These are phyloP conservation scores for Leucophenga maculata DNA, from an alignment of 2,888 invertebrate species.

Conservation along the genomic window DNA sequence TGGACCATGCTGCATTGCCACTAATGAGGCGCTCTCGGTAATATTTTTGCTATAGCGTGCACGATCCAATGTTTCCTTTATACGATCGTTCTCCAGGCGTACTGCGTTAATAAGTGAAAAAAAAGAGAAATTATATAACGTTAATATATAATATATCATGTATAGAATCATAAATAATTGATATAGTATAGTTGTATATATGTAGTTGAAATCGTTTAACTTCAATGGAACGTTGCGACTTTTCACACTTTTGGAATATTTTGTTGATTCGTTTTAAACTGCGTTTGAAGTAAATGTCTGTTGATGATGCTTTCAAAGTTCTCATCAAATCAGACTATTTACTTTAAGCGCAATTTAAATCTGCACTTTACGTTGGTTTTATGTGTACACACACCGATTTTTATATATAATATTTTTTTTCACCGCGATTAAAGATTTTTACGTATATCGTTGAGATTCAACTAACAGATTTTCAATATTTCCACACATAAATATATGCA, in stretches of 20 bases:
- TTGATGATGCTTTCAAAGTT: conserved; percentile 67
- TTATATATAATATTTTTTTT: neutral
- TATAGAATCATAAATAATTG: neutral
- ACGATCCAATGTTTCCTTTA: conserved; percentile 83
- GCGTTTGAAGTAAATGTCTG: conserved; percentile 71
- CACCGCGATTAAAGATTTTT: neutral
- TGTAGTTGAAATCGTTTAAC: conserved; percentile 23
- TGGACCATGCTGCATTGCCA: conserved; percentile 48
- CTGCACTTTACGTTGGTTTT: conserved; percentile 6
- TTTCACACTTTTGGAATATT: neutral
- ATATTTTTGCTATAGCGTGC: conserved; percentile 70
- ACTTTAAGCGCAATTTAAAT: conserved; percentile 70
- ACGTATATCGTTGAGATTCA: no score
- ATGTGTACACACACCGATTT: neutral
- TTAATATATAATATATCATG: conserved; percentile 1
- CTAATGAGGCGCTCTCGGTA: conserved; percentile 64
- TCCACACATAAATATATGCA: no score
- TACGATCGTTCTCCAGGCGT: conserved; percentile 90
- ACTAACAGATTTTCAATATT: no score
- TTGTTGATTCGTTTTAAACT: conserved; percentile 67
- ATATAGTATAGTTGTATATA: neutral
- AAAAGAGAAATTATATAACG: neutral
- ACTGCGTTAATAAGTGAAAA: conserved; percentile 74
- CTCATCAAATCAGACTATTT: conserved; percentile 72
- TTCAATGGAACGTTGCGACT: conserved; percentile 53